phyloP scores from a whole-genome alignment of 1,140 invertebrate species.

The Bombus breviceps region DNA sequence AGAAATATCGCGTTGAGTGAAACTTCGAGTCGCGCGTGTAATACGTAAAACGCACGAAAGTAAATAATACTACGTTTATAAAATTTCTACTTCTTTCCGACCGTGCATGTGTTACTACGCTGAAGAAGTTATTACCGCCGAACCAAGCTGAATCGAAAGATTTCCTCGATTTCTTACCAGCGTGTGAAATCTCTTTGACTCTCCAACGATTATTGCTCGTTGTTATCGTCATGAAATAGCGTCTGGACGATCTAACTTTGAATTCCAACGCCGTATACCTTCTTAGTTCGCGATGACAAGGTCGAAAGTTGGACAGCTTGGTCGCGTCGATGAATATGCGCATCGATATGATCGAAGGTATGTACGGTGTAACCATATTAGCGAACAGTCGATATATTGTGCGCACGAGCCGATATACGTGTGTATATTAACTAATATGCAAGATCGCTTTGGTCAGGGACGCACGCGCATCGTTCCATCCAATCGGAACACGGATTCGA shows the following conservation, averaged over 20 bases:
- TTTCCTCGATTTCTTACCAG: neutral
- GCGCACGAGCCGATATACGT: neutral
- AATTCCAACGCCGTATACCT: conserved; percentile 33
- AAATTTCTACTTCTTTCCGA: neutral
- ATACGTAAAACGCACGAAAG: neutral
- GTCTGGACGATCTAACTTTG: neutral
- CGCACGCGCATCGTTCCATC: neutral
- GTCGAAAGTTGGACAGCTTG: conserved; percentile 50
- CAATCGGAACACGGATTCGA: neutral
- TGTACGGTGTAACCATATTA: conserved; percentile 36
- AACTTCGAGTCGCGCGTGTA: neutral
- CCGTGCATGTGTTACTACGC: no score
- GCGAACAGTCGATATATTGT: neutral
- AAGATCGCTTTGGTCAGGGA: conserved; percentile 34
- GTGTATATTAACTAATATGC: conserved; percentile 36
- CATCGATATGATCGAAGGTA: conserved; percentile 30
- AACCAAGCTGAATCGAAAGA: neutral
- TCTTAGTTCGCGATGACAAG: conserved; percentile 46
- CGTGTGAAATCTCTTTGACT: neutral
- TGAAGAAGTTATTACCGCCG: neutral
- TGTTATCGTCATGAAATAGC: neutral
- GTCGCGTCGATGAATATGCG: conserved; percentile 35
- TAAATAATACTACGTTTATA: neutral
- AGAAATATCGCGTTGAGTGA: neutral
- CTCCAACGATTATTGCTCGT: neutral